Evolutionary conservation across 2,888 invertebrate species (phyloP), one percentile per base, ranked within the genome.

Genomic region (Chydorus sphaericus): DNA sequence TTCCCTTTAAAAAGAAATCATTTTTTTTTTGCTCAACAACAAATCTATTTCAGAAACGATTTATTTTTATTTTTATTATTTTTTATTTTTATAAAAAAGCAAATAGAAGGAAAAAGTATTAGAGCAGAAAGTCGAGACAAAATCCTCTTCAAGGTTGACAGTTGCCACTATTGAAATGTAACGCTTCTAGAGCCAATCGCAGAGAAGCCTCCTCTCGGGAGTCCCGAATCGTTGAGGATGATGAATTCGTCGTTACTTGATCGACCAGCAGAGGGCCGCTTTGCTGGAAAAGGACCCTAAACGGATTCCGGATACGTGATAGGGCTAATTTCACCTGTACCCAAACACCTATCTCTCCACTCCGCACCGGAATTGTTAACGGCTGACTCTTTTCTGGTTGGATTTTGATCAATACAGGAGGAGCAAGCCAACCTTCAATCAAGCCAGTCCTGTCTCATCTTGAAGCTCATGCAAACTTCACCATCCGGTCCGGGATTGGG

Each of bases 221-320:
- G n/a, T n/a, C n/a, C n/a, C n/a, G n/a, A n/a, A n/a, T n/a, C n/a
- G 8, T 23, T 23, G 44, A 44, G 3, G 3, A 20, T 16, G 6
- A 3, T 20, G 26, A 26, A 14, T 26, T 14, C 14, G 4, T 36
- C 23, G 26, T 26, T 20, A 28, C 8, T 30, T 50, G 20, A n/a
- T 52, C 26, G 5, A 11, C 6, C 23, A 33, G 5, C 36, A 14
- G 16, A 36, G 36, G 52, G 4, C 52, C 52, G 36, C n/a, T 20
- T n/a, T 52, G 52, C 14, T 36, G 52, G 52, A 52, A 52, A 33
- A 18, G 33, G 20, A 52, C 23, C 20, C 26, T 31, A n/a, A 52
- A 52, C 6, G 52, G 52, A 11, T 33, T 36, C 3, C 36, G 31
- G 11, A 52, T 36, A 10, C 52, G 33, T 10, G 36, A 23, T 16